Evolutionary conservation across 2,113 vertebrate genomes (phyloP).

Genomic region (Rissa tridactyla): DNA sequence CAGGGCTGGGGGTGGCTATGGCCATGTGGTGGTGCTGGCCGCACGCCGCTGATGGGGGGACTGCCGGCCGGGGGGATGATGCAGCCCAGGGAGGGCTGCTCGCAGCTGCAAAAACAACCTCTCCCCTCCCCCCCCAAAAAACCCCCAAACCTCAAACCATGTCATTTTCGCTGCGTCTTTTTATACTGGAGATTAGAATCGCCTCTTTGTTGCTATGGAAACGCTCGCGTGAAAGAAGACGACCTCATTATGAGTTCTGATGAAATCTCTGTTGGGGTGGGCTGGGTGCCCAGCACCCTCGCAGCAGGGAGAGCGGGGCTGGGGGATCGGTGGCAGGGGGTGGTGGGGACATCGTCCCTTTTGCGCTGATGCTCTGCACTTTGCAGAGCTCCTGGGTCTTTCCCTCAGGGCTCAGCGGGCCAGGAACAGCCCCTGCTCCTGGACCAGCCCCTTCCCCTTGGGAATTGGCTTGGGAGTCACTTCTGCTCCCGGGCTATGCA

Average conservation of each 20-base stretch:
- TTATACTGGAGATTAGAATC: constrained; percentile 25
- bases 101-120: neutral
- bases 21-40: neutral
- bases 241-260: neutral
- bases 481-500: accelerated
- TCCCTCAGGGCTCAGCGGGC: neutral
- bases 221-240: neutral
- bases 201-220: constrained; percentile 49
- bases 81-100: neutral
- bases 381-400: neutral
- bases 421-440: neutral
- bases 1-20: accelerated
- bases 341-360: accelerated
- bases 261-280: neutral
- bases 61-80: accelerated
- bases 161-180: neutral
- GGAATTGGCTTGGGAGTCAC: accelerated
- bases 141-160: neutral
- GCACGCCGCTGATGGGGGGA: neutral
- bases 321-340: neutral
- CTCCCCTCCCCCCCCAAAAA: neutral
- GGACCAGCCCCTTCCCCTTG: neutral
- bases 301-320: neutral
- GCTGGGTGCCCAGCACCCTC: neutral
- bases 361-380: neutral